Evolutionary conservation across 2,797 vertebrate genomes (phyloP).

Genomic region (Protonibea diacanthus): DNA sequence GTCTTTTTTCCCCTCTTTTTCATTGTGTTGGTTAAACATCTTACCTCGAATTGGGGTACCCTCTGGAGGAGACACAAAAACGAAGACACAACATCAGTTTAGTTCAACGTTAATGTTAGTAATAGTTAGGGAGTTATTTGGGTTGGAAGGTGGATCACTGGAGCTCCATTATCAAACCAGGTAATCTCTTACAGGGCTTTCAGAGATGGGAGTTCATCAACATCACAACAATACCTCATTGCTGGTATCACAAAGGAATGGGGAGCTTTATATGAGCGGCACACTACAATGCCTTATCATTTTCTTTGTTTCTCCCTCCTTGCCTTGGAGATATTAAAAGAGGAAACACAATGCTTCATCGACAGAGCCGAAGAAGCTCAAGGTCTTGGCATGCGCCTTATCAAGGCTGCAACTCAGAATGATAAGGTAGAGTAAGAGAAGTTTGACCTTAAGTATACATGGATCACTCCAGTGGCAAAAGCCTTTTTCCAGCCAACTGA

Average conservation of each 20-base stretch:
- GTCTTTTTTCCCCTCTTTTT: slow-evolving; percentile 25
- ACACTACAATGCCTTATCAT: neutral
- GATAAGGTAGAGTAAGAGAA: slow-evolving; percentile 37
- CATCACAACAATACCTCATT: slow-evolving; percentile 52
- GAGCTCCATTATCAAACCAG: slow-evolving; percentile 61
- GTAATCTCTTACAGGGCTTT: slow-evolving; percentile 46
- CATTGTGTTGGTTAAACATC: slow-evolving; percentile 77
- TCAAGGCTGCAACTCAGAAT: slow-evolving; percentile 16
- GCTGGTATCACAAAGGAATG: slow-evolving; percentile 80
- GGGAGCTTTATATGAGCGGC: slow-evolving; percentile 10
- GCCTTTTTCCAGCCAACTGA: slow-evolving; percentile 37
- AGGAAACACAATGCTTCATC: slow-evolving; percentile 25
- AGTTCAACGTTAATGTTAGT: slow-evolving; percentile 80
- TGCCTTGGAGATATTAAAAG: slow-evolving; percentile 22
- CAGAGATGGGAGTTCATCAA: slow-evolving; percentile 16
- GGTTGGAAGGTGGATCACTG: slow-evolving; percentile 60
- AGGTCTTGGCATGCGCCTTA: slow-evolving; percentile 38
- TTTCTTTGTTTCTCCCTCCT: slow-evolving; percentile 5
- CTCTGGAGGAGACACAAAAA: slow-evolving; percentile 96
- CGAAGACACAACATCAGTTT: slow-evolving; percentile 89
- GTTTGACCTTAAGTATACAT: slow-evolving; percentile 43
- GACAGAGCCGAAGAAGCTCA: slow-evolving; percentile 12
- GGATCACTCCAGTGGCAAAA: slow-evolving; percentile 26
- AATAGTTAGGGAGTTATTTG: slow-evolving; percentile 73
- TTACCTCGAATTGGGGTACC: slow-evolving; percentile 99